Conservation (phyloP, 2,113 vertebrate species). For the Pseudonaja textilis region DNA sequence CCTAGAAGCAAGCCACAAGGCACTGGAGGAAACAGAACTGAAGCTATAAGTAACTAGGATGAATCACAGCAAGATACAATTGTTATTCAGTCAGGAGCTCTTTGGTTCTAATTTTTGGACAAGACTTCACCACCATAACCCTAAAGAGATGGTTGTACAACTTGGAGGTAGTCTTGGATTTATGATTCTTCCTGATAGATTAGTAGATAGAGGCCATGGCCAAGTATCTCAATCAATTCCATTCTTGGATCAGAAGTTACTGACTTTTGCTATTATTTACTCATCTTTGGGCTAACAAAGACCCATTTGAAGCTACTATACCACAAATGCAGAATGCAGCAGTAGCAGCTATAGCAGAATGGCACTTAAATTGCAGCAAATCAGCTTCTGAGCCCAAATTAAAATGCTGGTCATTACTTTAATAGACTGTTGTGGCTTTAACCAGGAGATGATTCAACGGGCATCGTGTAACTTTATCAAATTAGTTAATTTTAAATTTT, state of each 20-base stretch:
- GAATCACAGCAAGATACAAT: background rate
- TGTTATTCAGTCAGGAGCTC: background rate
- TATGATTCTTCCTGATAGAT: background rate
- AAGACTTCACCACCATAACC: background rate
- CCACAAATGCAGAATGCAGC: background rate
- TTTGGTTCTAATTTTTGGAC: background rate
- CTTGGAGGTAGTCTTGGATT: background rate
- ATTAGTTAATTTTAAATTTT: background rate
- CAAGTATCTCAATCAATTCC: background rate
- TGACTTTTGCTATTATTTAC: background rate
- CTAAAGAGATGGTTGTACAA: background rate
- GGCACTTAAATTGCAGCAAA: background rate
- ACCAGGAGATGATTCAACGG: background rate
- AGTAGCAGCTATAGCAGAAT: background rate
- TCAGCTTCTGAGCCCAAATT: background rate
- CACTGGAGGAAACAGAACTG: background rate
- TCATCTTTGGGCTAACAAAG: background rate
- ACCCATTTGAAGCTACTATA: background rate
- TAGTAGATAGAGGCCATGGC: background rate
- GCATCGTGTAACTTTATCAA: background rate
- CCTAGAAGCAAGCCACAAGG: background rate
- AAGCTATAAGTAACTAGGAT: background rate
- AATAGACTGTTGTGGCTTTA: background rate
- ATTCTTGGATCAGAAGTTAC: background rate
- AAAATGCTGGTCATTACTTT: background rate